Evolutionary conservation across 2,113 vertebrate species (phyloP), one percentile per base, ranked within the genome.

Genomic region (Oreochromis aureus): DNA sequence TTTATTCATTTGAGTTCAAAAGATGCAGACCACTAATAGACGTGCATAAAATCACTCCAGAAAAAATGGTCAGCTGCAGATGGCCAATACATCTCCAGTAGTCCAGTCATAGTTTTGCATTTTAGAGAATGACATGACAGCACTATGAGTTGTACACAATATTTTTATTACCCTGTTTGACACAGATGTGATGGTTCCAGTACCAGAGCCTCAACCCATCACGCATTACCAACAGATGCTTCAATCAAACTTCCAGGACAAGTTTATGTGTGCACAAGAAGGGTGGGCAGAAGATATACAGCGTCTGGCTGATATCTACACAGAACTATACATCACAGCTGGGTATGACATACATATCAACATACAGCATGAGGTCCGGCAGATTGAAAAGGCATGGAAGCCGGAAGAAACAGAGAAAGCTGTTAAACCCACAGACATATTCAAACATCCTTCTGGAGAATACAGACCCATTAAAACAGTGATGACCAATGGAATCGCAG

Each of bases 351-450:
- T 61, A 32, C 58, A 61, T 61, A 61, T 61, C 58, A 61, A 61
- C 58, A 61, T 6, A 61, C 58, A 61, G 58, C 58, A 61, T 61
- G 58, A 61, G 58, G 58, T 61, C 15, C 27, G 15, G 15, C 58
- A 61, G 58, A 61, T 61, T 61, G 58, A 61, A 18, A 61, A 61
- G 15, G 58, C 8, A 32, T 61, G 58, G 27, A 61, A 61, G 58
- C 58, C 15, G 0, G 58, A 10, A 32, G 58, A 61, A 61, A 6
- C 58, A 1, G 58, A 61, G 0, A 61, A 61, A 32, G 5, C 3
- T 0, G 3, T 61, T 61, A 18, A 10, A 1, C 58, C 58, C 0
- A 32, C 58, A 61, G 58, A 61, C 30, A 61, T 61, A 2, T 61
- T 61, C 15, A 18, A 61, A 10, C 58, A 61, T 61, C 58, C 58